Evolutionary conservation across 2,888 invertebrate genomes (phyloP), one percentile per base, ranked within the genome.

Genomic region (Liodrosophila aerea): DNA sequence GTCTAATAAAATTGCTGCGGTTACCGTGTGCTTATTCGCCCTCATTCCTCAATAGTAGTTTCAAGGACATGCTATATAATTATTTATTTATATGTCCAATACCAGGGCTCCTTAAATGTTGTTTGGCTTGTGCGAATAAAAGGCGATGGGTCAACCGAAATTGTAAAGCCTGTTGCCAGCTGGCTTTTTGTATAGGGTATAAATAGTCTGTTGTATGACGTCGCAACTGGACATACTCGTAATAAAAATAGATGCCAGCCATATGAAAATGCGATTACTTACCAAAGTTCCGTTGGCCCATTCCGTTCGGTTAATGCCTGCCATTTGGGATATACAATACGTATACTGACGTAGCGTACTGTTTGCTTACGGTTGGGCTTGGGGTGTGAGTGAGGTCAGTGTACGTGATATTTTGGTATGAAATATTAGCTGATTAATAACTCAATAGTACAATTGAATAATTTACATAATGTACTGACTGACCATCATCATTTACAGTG

Each of bases 31-130:
- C 22, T 22, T 22, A 22, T 22, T 41, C 66, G 59, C 39, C 52
- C 13, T 36, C 43, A 60, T 39, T 52, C 41, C 31, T 22, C 3
- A 22, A 5, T 5, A 22, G 52, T 68, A 68, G 65, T 73, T 67
- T 64, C 52, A 54, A 68, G 58, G 46, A 69, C 59, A 34, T 16
- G n/a, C 27, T 16, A 41, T 33, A 63, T 72, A 78, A 85, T 77
- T 78, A 85, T 85, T 68, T 76, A 78, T 78, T 78, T 68, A 71
- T 61, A 54, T 65, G 46, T 68, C 47, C 51, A 61, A 65, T 69
- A n/a, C 3, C 13, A 22, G 8, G 22, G 22, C 22, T 29, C 13
- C 49, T 13, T 18, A 37, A 54, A 44, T 15, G 52, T 43, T 54
- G 40, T 73, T 68, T 50, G 11, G 37, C 36, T 13, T 12, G 5